Percentiles rank a stretch among this genome's conserved stretches.
Evolutionary conservation across 1,140 invertebrate species (phyloP).

Genomic region (Ridgeia piscesae): DNA sequence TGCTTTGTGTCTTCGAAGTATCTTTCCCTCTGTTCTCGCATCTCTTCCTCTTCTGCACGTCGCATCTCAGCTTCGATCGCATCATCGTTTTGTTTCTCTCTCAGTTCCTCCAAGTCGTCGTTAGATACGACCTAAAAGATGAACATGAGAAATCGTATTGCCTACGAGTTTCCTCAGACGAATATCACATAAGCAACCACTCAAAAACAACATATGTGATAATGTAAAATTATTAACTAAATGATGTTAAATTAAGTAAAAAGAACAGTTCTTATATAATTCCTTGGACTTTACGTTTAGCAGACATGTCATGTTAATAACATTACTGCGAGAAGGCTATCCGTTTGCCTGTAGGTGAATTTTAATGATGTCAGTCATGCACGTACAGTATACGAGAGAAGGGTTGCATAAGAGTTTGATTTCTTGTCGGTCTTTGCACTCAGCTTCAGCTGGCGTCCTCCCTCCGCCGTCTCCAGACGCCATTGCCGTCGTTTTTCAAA

Average conservation of each 20-base stretch:
- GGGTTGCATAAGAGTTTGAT: neutral
- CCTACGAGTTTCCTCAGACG: too few relatives aligned
- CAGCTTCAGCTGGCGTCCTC: neutral
- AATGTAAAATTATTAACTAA: too few relatives aligned
- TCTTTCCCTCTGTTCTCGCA: neutral
- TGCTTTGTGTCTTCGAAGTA: neutral
- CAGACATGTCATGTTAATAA: too few relatives aligned
- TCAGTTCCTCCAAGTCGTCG: neutral
- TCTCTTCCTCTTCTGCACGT: neutral
- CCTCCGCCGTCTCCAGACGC: neutral
- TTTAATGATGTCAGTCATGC: neutral
- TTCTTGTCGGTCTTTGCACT: neutral
- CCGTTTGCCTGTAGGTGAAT: too few relatives aligned
- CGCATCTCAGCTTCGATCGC: neutral
- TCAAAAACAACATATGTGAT: too few relatives aligned
- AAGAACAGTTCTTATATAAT: too few relatives aligned
- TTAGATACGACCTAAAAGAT: neutral
- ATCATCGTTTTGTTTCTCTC: neutral
- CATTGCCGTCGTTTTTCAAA: neutral
- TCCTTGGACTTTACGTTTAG: too few relatives aligned
- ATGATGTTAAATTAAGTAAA: too few relatives aligned
- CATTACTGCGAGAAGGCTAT: too few relatives aligned
- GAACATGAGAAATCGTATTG: too few relatives aligned
- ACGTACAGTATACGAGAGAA: neutral
- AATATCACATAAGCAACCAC: too few relatives aligned